Evolutionary conservation across 2,888 invertebrate genomes (phyloP).

Genomic region (Phytoseiulus persimilis): DNA sequence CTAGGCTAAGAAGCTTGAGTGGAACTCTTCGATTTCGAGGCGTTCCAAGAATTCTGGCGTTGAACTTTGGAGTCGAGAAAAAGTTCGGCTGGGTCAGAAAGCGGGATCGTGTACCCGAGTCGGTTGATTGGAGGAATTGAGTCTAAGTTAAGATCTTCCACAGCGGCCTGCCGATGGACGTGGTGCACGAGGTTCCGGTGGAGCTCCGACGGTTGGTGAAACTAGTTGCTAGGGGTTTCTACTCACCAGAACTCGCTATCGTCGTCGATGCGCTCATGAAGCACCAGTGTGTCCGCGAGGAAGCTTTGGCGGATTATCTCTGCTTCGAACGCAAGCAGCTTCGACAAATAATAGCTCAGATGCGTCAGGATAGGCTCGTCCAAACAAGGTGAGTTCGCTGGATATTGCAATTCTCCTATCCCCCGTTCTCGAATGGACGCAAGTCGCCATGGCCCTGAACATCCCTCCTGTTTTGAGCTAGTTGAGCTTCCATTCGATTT

Average conservation of each 20-base stretch:
- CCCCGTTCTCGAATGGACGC: too few species aligned
- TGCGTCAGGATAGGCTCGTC: constrained; percentile 85
- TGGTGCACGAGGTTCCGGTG: constrained; percentile 78
- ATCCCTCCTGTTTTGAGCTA: too few species aligned
- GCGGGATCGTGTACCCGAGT: too few species aligned
- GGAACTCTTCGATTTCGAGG: too few species aligned
- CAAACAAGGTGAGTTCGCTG: constrained; percentile 55
- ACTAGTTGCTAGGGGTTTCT: constrained; percentile 83
- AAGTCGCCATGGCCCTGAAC: too few species aligned
- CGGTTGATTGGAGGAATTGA: too few species aligned
- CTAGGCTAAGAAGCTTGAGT: too few species aligned
- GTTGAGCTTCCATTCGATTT: too few species aligned
- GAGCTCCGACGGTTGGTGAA: constrained; percentile 78
- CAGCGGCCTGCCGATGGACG: not conserved
- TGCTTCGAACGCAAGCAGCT: constrained; percentile 90
- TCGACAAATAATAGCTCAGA: constrained; percentile 70
- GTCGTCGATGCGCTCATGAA: constrained; percentile 90
- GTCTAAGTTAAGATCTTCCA: too few species aligned
- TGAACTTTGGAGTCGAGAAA: too few species aligned
- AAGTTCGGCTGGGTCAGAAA: too few species aligned
- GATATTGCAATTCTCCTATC: not conserved
- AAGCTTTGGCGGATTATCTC: constrained; percentile 66
- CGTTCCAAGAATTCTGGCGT: too few species aligned
- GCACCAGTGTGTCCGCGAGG: constrained; percentile 68
- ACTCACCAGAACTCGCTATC: constrained; percentile 82